These are phyloP conservation scores for Nephrotoma flavescens DNA, from an alignment of 2,888 invertebrate species.

Conservation along the genomic window DNA sequence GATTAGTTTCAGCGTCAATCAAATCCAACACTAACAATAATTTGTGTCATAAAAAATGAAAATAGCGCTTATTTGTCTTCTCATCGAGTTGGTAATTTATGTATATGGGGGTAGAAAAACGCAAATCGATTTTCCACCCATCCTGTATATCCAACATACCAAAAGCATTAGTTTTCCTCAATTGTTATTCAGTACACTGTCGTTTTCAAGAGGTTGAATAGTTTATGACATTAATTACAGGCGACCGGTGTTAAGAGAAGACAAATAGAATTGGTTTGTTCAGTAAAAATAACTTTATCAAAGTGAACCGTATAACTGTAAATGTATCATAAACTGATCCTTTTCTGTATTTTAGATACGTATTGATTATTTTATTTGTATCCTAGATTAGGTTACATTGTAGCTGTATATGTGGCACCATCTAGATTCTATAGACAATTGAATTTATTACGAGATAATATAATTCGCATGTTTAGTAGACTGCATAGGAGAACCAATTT, in stretches of 20 bases:
- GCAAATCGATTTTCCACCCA: neutral
- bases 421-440: too few species aligned
- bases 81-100: neutral
- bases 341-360: too few species aligned
- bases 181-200: neutral
- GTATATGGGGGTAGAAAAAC: neutral
- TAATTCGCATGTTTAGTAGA: too few species aligned
- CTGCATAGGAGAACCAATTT: too few species aligned
- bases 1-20: neutral
- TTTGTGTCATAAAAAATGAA: neutral
- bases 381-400: too few species aligned
- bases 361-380: too few species aligned
- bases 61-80: neutral
- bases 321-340: too few species aligned
- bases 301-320: neutral
- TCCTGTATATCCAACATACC: neutral
- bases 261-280: neutral
- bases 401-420: too few species aligned
- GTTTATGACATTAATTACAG: neutral
- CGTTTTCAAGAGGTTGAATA: neutral
- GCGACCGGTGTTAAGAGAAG: neutral
- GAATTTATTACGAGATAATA: too few species aligned
- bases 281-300: neutral
- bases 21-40: neutral
- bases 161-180: neutral